These are phyloP conservation scores for Drosophila ironensis DNA, from an alignment of 1,140 invertebrate genomes.

Conservation along the genomic window DNA sequence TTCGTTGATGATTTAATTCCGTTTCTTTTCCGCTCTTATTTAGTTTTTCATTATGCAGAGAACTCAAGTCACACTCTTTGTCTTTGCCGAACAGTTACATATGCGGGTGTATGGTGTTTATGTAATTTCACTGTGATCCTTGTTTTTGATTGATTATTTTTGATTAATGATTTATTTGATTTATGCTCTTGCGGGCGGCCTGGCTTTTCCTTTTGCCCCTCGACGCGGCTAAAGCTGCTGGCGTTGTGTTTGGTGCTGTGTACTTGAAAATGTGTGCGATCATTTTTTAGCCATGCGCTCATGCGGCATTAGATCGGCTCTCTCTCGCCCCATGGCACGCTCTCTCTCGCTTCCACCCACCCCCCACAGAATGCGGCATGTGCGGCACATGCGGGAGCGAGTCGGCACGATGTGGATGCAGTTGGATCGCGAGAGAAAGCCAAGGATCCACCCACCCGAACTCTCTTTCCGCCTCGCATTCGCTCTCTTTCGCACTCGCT, in stretches of 20 bases:
- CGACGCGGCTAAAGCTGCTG: slow-evolving; percentile 33
- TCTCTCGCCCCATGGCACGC: slow-evolving; percentile 12
- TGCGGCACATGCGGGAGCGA: slow-evolving; percentile 53
- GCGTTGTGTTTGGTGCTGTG: slow-evolving; percentile 68
- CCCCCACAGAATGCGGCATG: slow-evolving; percentile 12
- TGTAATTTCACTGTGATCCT: slow-evolving; percentile 63
- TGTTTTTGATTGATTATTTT: slow-evolving; percentile 13
- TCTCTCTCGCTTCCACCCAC: slow-evolving; percentile 13
- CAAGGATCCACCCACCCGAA: slow-evolving; percentile 34
- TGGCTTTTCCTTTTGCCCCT: slow-evolving; percentile 51
- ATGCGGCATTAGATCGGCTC: slow-evolving; percentile 14
- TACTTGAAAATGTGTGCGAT: slow-evolving; percentile 68
- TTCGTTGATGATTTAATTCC: slow-evolving; percentile 74
- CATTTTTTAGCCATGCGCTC: slow-evolving; percentile 58
- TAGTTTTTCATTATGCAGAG: slow-evolving; percentile 56
- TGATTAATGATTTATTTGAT: slow-evolving; percentile 32
- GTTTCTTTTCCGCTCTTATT: slow-evolving; percentile 30
- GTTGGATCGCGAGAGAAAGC: slow-evolving; percentile 18
- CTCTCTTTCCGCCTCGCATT: background rate
- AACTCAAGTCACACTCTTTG: slow-evolving; percentile 28
- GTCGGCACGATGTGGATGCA: no score
- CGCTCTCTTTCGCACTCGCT: background rate
- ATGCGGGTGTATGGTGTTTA: slow-evolving; percentile 33
- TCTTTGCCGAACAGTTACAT: no score
- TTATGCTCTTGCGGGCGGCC: slow-evolving; percentile 43